Conservation (phyloP, 1,140 invertebrate genomes). For the Leptinotarsa texana region DNA sequence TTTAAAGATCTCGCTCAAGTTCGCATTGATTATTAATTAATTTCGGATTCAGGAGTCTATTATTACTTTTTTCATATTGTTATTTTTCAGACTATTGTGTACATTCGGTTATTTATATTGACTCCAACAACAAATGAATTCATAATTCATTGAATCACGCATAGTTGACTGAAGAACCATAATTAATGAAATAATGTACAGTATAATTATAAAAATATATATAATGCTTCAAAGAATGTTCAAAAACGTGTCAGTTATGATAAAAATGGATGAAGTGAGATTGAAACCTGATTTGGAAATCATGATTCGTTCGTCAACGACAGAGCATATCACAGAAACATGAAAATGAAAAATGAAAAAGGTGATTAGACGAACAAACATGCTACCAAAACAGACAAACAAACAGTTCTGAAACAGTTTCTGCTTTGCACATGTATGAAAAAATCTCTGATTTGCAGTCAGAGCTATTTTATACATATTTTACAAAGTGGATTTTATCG, state of each 20-base stretch:
- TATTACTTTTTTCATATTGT: no score
- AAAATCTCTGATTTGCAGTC: constrained; percentile 3
- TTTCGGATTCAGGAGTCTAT: no score
- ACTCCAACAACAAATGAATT: no score
- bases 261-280: constrained; percentile 1
- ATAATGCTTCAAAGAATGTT: not conserved
- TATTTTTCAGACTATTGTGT: no score
- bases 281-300: constrained; percentile 20
- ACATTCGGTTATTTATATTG: no score
- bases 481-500: not conserved
- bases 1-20: no score
- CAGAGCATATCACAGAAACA: constrained; percentile 15
- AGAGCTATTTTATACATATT: constrained; percentile 11
- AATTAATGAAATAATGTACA: not conserved
- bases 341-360: not conserved
- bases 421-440: constrained; percentile 23
- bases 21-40: no score
- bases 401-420: constrained; percentile 27
- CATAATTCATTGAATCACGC: no score
- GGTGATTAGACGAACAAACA: constrained; percentile 7
- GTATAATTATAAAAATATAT: not conserved
- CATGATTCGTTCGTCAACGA: constrained; percentile 12
- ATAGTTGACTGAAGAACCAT: no score
- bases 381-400: constrained; percentile 18
- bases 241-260: constrained; percentile 1